Evolutionary conservation across 2,888 invertebrate species (phyloP), one percentile per base, ranked within the genome.

Genomic region (Tyria jacobaeae): DNA sequence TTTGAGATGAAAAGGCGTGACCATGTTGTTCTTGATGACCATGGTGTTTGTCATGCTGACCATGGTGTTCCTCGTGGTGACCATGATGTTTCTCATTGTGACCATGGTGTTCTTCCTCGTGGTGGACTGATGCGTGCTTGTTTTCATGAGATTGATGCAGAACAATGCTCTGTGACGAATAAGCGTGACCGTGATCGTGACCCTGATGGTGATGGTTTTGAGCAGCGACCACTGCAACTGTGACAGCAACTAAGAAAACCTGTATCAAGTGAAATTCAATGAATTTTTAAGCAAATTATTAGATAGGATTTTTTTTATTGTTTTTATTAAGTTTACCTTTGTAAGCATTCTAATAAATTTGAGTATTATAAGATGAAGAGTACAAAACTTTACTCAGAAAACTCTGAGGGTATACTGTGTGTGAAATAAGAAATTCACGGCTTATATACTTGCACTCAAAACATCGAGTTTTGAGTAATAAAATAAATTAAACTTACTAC

Each of bases 1-100:
- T 83, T 60, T 87, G 87, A 5, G 84, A 83, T 4, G 85, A 83
- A 53, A 66, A 76, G 21, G 77, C 77, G 85, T 78, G 78, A 15
- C 69, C 72, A 34, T 78, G 66, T 2, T 67, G 68, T 21, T 44
- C 44, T 6, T 55, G n/a, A 39, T 49, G 49, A 7, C 39, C 49
- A 12, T 44, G 21, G 21, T 44, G 44, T 44, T 44, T 12, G 21
- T 44, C 44, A 12, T 12, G 44, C 3, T 44, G 41, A 39, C 25
- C 25, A 17, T 54, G 41, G 14, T 54, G 54, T 41, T 41, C 27
- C n/a, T 54, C 6, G 4, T 27, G 21, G 10, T 53, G 39, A 39
- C 53, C 53, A 47, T 71, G 75, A 39, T 71, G 71, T 55, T 60
- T 53, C 4, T 44, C 44, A 37, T 64, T 34, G 5, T 71, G 74